Percentiles rank a stretch among this genome's conserved stretches.
Conservation (phyloP, 1,140 invertebrate genomes). For the Colletes latitarsis region DNA sequence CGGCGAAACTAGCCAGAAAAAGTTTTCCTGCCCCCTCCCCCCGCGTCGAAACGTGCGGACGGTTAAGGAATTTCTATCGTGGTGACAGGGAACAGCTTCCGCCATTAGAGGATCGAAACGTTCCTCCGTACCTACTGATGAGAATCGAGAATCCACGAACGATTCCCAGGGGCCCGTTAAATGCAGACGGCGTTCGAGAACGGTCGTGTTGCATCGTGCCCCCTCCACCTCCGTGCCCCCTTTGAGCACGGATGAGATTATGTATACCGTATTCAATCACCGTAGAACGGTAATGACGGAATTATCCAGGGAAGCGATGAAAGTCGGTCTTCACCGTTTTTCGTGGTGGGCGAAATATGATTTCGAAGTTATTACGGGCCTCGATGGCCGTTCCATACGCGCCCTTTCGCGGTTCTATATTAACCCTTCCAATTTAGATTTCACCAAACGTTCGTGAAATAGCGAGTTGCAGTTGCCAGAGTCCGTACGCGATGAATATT, state of each 20-base stretch:
- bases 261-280: constrained; percentile 55
- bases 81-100: not conserved
- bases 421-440: not conserved
- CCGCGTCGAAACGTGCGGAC: too few relatives aligned
- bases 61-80: too few relatives aligned
- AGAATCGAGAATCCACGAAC: constrained; percentile 1
- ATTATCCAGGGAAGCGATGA: constrained; percentile 49
- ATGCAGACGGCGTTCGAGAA: not conserved
- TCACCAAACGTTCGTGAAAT: too few relatives aligned
- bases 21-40: too few relatives aligned
- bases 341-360: constrained; percentile 37
- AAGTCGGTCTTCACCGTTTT: constrained; percentile 54
- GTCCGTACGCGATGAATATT: too few relatives aligned
- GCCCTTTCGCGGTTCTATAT: not conserved
- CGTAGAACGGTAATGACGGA: constrained; percentile 51
- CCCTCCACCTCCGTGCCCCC: not conserved
- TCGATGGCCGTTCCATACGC: not conserved
- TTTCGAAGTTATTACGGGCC: constrained; percentile 34
- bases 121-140: not conserved
- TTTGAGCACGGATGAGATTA: constrained; percentile 30
- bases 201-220: constrained; percentile 1
- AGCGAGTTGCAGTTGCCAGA: too few relatives aligned
- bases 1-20: too few relatives aligned
- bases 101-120: not conserved
- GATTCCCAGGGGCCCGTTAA: constrained; percentile 8